Evolutionary conservation across 1,140 invertebrate species (phyloP), one percentile per base, ranked within the genome.

Genomic region (Copidosoma floridanum): DNA sequence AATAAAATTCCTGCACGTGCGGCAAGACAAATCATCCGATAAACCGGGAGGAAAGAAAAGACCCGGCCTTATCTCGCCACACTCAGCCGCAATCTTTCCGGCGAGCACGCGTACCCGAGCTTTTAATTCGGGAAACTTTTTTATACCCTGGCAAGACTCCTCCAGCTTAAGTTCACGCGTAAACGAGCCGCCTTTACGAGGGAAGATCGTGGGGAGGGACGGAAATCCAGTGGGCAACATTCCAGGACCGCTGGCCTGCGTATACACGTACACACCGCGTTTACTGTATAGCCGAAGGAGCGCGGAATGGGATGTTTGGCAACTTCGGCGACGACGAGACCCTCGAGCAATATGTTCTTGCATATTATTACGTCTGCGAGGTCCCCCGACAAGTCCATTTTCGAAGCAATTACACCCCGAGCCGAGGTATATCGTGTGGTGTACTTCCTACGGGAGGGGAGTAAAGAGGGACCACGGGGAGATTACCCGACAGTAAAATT

Each of bases 51-150:
- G 14, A 47, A 7, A n/a, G 20, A 10, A 26, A 11, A 24, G 2
- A n/a, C 12, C 3, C 3, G 8, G 35, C 32, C 21, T 51, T 32
- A 12, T 24, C 20, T 38, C n/a, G 23, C n/a, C n/a, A n/a, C n/a
- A n/a, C n/a, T n/a, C n/a, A n/a, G n/a, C 10, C 7, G 50, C 38
- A 43, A 29, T 43, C 20, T 29, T 4, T 26, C 12, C 0, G 5
- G 38, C 23, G 26, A 18, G 12, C 14, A 20, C 23, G 44, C 14
- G 23, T 47, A 6, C 12, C 16, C 21, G 1, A 11, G 20, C 32
- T 47, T 57, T 57, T 57, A 57, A 57, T 57, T 57, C 35, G 44
- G 27, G 26, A 57, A 57, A 57, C 43, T 57, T 57, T 48, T 55
- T 48, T 26, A 6, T 18, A 37, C 1, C 21, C 40, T 21, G 27